Evolutionary conservation across 2,888 invertebrate species (phyloP).

Genomic region (Abscondita cerata): DNA sequence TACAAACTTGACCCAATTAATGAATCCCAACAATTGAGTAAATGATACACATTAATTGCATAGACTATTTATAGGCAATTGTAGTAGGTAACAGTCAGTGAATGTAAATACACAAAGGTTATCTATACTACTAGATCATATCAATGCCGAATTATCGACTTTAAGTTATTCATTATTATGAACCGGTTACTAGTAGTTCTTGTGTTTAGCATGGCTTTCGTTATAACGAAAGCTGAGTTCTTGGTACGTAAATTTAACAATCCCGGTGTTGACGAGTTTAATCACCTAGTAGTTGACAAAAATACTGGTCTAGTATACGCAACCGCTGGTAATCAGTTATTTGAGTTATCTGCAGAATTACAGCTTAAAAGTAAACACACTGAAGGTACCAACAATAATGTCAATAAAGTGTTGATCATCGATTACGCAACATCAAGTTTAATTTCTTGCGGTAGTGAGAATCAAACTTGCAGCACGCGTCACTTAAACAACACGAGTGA

Average conservation of each 20-base stretch:
- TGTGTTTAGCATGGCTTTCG: too few species aligned
- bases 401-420: constrained; percentile 93
- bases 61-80: too few species aligned
- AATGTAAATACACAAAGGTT: too few species aligned
- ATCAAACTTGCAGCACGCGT: constrained; percentile 89
- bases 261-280: constrained; percentile 72
- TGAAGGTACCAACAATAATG: constrained; percentile 93
- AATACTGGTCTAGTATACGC: constrained; percentile 89
- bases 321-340: constrained; percentile 91
- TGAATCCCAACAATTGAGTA: too few species aligned
- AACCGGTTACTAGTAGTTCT: too few species aligned
- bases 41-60: too few species aligned
- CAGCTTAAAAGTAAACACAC: constrained; percentile 77
- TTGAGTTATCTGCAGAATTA: constrained; percentile 89
- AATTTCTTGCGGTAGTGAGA: constrained; percentile 90
- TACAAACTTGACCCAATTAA: too few species aligned
- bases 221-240: too few species aligned
- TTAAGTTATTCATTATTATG: too few species aligned
- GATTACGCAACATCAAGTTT: constrained; percentile 89
- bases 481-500: constrained; percentile 88
- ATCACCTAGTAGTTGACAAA: constrained; percentile 90
- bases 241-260: constrained; percentile 71
- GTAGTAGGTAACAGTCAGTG: too few species aligned
- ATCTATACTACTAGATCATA: too few species aligned
- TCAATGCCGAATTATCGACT: too few species aligned